A percentile compares a stretch with the other conserved stretches of the same genome.
Conservation (phyloP, 2,888 invertebrate genomes). For the Melanotus villosus region DNA sequence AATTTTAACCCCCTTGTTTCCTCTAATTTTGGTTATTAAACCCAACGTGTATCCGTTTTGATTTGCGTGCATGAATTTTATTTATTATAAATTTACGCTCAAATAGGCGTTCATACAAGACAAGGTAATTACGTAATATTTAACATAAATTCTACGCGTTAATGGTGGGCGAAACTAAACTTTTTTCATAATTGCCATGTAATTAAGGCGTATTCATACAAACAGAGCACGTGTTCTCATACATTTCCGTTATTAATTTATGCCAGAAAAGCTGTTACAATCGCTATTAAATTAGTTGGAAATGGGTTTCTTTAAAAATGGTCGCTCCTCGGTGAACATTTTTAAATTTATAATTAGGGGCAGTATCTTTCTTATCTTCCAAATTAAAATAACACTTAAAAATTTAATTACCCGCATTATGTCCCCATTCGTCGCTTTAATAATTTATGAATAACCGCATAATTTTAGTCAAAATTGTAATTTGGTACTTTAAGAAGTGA, state of each 20-base stretch:
- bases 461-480: no score
- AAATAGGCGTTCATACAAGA: no score
- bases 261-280: background rate
- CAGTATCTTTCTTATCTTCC: no score
- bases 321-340: background rate
- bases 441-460: no score
- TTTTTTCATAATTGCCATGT: background rate
- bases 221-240: background rate
- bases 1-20: conserved; percentile 4
- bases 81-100: background rate
- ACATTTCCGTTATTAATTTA: conserved; percentile 4
- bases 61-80: conserved; percentile 11
- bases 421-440: no score
- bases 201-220: background rate
- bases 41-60: conserved; percentile 14
- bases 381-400: no score
- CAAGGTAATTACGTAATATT: background rate
- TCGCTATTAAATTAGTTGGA: background rate
- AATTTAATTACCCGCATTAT: no score
- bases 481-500: no score
- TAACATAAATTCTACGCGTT: background rate
- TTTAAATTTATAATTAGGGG: background rate
- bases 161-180: background rate
- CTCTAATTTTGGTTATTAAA: conserved; percentile 15
- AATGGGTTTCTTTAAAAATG: no score